Percentiles rank a stretch among this genome's conserved stretches.
phyloP scores from a whole-genome alignment of 2,888 invertebrate genomes.

The Neoaliturus tenellus region DNA sequence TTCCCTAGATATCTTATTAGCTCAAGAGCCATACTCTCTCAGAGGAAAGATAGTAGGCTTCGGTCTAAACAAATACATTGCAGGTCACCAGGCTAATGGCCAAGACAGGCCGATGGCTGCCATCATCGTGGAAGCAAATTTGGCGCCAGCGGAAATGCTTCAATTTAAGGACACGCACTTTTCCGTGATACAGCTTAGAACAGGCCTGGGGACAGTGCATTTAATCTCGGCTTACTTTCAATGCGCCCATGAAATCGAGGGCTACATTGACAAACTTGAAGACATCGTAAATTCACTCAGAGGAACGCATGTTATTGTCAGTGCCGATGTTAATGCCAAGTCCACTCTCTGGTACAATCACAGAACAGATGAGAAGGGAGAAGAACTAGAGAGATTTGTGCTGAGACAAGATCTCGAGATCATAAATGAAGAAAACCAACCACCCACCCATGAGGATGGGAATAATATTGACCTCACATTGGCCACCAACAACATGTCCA shows the following conservation, averaged over 20 bases:
- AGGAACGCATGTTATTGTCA: not conserved
- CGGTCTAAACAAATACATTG: too few species aligned
- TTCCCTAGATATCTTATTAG: too few species aligned
- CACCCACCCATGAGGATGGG: not conserved
- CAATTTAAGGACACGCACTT: not conserved
- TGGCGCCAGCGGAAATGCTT: not conserved
- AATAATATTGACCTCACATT: constrained; percentile 41
- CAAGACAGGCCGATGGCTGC: not conserved
- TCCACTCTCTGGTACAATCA: not conserved
- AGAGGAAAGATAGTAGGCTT: too few species aligned
- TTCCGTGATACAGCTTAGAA: not conserved
- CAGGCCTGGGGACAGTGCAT: not conserved
- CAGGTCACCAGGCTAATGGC: too few species aligned
- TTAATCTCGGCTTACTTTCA: not conserved
- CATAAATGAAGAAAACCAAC: not conserved
- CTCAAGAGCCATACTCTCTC: too few species aligned
- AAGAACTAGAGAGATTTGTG: not conserved
- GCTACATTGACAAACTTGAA: not conserved
- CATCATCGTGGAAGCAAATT: not conserved
- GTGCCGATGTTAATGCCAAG: constrained; percentile 6
- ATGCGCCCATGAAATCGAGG: not conserved
- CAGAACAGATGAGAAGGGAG: not conserved
- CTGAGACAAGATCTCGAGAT: not conserved
- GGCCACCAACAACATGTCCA: not conserved
- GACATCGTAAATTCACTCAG: not conserved